Evolutionary conservation across 2,113 vertebrate species (phyloP).

Genomic region (Numida meleagris): DNA sequence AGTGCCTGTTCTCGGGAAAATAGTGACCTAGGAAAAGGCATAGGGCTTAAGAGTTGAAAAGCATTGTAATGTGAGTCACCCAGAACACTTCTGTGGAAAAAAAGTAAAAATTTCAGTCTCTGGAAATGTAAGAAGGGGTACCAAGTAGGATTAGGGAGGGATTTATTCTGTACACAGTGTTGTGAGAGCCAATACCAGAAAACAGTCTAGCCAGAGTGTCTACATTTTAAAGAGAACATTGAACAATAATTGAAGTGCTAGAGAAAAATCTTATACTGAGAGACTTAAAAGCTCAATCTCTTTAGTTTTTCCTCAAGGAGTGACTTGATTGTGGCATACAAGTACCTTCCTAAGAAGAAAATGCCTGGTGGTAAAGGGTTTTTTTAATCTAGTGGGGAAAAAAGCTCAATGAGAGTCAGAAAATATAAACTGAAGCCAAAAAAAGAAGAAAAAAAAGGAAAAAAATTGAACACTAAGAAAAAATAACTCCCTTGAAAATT

Average conservation of each 20-base stretch:
- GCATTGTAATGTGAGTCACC: neutral
- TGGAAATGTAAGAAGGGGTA: neutral
- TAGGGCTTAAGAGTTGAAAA: neutral
- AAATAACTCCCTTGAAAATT: neutral
- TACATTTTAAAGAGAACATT: neutral
- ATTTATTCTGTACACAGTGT: slow-evolving; percentile 20
- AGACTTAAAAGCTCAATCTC: neutral
- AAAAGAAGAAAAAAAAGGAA: neutral
- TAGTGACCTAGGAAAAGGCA: neutral
- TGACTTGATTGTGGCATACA: neutral
- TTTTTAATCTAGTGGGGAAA: neutral
- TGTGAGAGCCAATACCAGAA: neutral
- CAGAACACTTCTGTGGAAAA: neutral
- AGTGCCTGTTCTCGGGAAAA: neutral
- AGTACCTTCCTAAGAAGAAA: slow-evolving; percentile 17
- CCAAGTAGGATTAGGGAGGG: slow-evolving; percentile 10
- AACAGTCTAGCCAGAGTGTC: neutral
- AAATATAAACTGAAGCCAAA: neutral
- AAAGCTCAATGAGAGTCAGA: neutral
- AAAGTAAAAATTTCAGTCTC: neutral
- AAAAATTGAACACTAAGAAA: neutral
- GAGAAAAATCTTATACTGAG: neutral
- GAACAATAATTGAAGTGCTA: slow-evolving; percentile 12
- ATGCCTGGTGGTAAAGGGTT: neutral
- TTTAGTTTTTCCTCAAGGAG: neutral